Evolutionary conservation across 2,797 vertebrate species (phyloP).

Genomic region (Caiman crocodilus): DNA sequence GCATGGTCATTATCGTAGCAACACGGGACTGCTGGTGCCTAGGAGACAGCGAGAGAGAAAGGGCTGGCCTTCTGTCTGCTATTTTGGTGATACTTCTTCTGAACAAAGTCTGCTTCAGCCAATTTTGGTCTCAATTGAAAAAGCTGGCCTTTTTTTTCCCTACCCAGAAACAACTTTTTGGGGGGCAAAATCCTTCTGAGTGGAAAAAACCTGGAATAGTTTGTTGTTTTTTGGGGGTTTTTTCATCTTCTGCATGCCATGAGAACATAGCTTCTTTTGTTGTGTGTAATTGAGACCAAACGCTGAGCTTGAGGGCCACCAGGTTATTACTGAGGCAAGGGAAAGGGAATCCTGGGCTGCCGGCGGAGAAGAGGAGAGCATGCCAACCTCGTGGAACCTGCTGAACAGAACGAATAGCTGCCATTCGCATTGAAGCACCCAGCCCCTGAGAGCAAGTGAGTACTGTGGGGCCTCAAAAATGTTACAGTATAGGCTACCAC

Average conservation of each 20-base stretch:
- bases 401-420: slow-evolving; percentile 67
- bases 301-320: slow-evolving; percentile 66
- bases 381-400: slow-evolving; percentile 64
- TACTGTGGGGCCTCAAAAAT: slow-evolving; percentile 60
- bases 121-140: slow-evolving; percentile 64
- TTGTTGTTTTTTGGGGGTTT: slow-evolving; percentile 36
- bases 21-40: slow-evolving; percentile 39
- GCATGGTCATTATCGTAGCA: slow-evolving; percentile 73
- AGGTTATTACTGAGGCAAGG: slow-evolving; percentile 76
- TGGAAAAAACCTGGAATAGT: slow-evolving; percentile 66
- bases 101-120: slow-evolving; percentile 70
- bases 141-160: slow-evolving; percentile 45
- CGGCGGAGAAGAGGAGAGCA: slow-evolving; percentile 53
- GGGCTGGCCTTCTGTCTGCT: slow-evolving; percentile 21
- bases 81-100: neutral
- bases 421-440: neutral
- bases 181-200: slow-evolving; percentile 37
- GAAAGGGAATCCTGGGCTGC: slow-evolving; percentile 61
- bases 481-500: slow-evolving; percentile 42
- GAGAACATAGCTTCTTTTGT: slow-evolving; percentile 71
- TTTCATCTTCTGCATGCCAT: slow-evolving; percentile 44
- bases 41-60: neutral
- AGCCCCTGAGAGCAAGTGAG: slow-evolving; percentile 42
- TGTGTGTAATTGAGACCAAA: slow-evolving; percentile 84
- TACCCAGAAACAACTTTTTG: slow-evolving; percentile 26